Evolutionary conservation across 2,888 invertebrate genomes (phyloP).

Genomic region (Pandemis heparana): DNA sequence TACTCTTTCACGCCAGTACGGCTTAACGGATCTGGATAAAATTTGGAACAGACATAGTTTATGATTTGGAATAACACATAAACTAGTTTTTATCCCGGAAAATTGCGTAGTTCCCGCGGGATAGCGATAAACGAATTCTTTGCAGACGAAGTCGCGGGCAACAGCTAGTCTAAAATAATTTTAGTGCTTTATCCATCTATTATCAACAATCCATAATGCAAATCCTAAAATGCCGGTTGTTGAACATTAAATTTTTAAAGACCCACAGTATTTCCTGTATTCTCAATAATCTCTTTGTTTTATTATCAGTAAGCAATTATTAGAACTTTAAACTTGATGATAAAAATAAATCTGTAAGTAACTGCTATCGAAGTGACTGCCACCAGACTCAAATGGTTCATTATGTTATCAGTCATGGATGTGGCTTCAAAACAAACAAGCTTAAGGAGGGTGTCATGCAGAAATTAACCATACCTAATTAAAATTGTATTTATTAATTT

Average conservation of each 20-base stretch:
- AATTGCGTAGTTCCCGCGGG: too few species aligned
- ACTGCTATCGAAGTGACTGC: slow-evolving; percentile 30
- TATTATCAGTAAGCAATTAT: slow-evolving; percentile 37
- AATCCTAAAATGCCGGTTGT: too few species aligned
- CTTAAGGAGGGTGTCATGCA: slow-evolving; percentile 4
- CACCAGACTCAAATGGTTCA: slow-evolving; percentile 29
- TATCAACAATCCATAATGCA: too few species aligned
- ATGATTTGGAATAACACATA: too few species aligned
- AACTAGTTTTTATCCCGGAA: too few species aligned
- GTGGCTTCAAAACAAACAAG: slow-evolving; percentile 35
- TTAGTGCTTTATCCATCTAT: too few species aligned
- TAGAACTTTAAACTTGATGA: slow-evolving; percentile 32
- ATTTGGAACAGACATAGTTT: too few species aligned
- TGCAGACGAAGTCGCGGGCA: too few species aligned
- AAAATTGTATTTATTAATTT: neutral
- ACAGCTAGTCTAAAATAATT: too few species aligned
- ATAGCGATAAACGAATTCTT: too few species aligned
- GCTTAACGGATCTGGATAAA: too few species aligned
- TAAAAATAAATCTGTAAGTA: slow-evolving; percentile 11
- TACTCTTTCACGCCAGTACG: too few species aligned
- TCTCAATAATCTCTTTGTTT: neutral
- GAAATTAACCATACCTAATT: neutral
- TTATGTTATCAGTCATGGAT: slow-evolving; percentile 33
- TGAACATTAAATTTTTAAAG: neutral
- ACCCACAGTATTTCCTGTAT: neutral